phyloP scores from a whole-genome alignment of 2,113 vertebrate species.

The Leucosticte australis region DNA sequence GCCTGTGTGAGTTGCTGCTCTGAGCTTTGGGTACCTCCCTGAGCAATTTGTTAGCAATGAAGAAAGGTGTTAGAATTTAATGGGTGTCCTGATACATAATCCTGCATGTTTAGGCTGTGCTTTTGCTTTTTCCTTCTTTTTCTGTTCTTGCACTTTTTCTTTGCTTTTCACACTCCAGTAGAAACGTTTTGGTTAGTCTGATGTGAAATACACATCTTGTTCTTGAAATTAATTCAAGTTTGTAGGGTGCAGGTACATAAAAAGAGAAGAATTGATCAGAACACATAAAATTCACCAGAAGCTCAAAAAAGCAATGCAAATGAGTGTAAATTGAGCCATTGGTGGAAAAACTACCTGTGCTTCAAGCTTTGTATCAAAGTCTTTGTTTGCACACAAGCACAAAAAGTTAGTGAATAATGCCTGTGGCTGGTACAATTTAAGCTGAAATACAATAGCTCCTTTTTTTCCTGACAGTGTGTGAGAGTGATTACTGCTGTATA shows the following conservation, averaged over 20 bases:
- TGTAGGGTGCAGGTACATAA: fast-evolving
- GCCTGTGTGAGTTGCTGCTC: slow-evolving; percentile 3
- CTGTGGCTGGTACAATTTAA: background rate
- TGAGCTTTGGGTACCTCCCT: slow-evolving; percentile 34
- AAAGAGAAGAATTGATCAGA: background rate
- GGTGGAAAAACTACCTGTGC: background rate
- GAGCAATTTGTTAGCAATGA: slow-evolving; percentile 50
- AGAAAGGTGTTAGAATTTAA: slow-evolving; percentile 60
- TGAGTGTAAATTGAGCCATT: background rate
- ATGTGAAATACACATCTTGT: background rate
- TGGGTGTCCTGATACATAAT: background rate
- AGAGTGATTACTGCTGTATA: background rate
- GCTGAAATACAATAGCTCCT: background rate
- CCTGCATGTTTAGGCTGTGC: background rate
- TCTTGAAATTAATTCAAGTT: background rate
- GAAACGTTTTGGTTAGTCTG: slow-evolving; percentile 25
- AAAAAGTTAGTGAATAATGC: background rate
- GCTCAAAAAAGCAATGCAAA: background rate
- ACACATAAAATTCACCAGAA: background rate
- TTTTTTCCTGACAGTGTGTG: background rate
- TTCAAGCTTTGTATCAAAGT: background rate
- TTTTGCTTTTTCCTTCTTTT: background rate
- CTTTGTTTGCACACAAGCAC: background rate
- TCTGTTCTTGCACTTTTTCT: background rate
- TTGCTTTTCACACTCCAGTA: background rate